phyloP scores from a whole-genome alignment of 2,888 invertebrate species.

The Nomada ferruginata region DNA sequence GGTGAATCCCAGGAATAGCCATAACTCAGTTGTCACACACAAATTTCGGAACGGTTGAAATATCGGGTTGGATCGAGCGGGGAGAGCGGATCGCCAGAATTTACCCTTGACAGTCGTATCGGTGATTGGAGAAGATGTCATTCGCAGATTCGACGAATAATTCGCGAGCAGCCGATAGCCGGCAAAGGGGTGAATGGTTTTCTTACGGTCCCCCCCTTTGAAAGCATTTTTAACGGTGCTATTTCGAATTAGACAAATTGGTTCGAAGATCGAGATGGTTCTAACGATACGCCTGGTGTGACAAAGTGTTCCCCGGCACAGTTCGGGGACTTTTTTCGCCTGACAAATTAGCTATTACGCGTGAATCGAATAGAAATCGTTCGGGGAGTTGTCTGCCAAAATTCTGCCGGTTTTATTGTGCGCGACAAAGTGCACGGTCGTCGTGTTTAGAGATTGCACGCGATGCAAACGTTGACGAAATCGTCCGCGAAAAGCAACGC shows the following conservation, averaged over 20 bases:
- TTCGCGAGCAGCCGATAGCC: conserved; percentile 14
- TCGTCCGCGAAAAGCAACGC: conserved; percentile 26
- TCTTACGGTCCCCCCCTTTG: background rate
- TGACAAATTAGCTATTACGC: no score
- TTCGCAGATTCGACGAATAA: conserved; percentile 47
- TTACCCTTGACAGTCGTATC: conserved; percentile 46
- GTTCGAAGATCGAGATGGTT: no score
- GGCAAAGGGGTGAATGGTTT: background rate
- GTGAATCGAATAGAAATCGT: background rate
- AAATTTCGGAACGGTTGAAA: conserved; percentile 53
- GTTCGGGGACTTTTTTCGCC: no score
- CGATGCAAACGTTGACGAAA: conserved; percentile 35
- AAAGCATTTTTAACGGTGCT: background rate
- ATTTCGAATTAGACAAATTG: no score
- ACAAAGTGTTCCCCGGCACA: no score
- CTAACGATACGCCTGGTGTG: no score
- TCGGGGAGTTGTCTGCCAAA: background rate
- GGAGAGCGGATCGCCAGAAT: conserved; percentile 38
- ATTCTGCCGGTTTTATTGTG: background rate
- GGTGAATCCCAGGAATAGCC: conserved; percentile 22
- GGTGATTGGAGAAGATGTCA: conserved; percentile 59
- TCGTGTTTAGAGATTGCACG: conserved; percentile 15
- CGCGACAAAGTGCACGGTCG: background rate
- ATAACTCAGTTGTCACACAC: conserved; percentile 67
- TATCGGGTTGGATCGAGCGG: conserved; percentile 38